phyloP scores from a whole-genome alignment of 1,140 invertebrate species.

The Penaeus vannamei region DNA sequence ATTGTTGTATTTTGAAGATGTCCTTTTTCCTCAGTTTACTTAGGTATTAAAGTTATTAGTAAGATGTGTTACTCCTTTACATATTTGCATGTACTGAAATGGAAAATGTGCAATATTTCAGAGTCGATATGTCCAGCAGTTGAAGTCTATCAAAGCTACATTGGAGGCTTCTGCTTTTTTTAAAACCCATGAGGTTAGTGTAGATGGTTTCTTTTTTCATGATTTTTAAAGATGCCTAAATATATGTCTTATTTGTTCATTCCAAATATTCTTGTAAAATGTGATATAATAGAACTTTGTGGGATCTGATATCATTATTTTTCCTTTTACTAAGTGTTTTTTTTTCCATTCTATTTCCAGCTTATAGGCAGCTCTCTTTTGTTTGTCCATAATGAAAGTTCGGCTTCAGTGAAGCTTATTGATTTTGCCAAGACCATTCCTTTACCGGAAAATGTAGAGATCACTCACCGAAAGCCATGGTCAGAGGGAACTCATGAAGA shows the following conservation, averaged over 20 bases:
- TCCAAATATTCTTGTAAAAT: neutral
- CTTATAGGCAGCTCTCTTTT: slow-evolving; percentile 97
- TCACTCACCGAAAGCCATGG: slow-evolving; percentile 90
- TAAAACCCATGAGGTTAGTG: slow-evolving; percentile 83
- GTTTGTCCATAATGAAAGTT: slow-evolving; percentile 92
- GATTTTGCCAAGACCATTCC: slow-evolving; percentile 97
- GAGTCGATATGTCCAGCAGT: slow-evolving; percentile 86
- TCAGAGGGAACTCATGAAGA: slow-evolving; percentile 98
- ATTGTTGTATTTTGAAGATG: too few species aligned
- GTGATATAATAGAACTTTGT: slow-evolving; percentile 36
- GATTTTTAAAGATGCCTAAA: neutral
- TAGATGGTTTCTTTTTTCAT: slow-evolving; percentile 35
- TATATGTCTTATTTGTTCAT: neutral
- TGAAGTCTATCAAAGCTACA: slow-evolving; percentile 86
- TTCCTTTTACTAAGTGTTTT: neutral
- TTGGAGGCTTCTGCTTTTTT: slow-evolving; percentile 91
- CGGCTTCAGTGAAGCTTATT: slow-evolving; percentile 95
- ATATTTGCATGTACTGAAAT: too few species aligned
- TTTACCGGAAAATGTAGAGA: slow-evolving; percentile 81
- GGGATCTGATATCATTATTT: neutral
- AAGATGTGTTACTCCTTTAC: too few species aligned
- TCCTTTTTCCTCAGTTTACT: too few species aligned
- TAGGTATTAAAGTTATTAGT: too few species aligned
- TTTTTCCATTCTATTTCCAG: slow-evolving; percentile 73
- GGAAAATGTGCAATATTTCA: slow-evolving; percentile 72